Conservation (phyloP, 2,113 vertebrate species). For the Diphyllodes magnificus region DNA sequence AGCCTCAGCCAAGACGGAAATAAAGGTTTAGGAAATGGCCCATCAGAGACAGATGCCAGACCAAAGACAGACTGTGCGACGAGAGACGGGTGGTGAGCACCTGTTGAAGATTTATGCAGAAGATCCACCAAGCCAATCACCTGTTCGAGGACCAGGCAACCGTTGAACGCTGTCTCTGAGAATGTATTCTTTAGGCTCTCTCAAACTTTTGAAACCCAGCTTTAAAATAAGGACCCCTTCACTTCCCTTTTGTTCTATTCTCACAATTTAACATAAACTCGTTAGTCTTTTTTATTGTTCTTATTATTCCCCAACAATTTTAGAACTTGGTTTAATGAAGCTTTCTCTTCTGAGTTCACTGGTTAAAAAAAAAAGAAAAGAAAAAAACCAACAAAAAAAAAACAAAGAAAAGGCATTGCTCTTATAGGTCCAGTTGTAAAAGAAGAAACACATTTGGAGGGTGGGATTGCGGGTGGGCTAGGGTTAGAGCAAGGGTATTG, state of each 20-base stretch:
- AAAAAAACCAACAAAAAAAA: conserved; percentile 56
- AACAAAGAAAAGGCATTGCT: conserved; percentile 83
- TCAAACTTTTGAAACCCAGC: conserved; percentile 84
- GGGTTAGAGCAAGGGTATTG: conserved; percentile 77
- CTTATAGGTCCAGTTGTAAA: conserved; percentile 74
- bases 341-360: conserved; percentile 82
- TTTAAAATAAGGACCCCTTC: conserved; percentile 79
- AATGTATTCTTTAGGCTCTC: conserved; percentile 90
- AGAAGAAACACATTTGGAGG: conserved; percentile 63
- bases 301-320: conserved; percentile 73
- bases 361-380: conserved; percentile 68
- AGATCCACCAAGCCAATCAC: conserved; percentile 78
- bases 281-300: conserved; percentile 75
- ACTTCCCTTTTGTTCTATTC: conserved; percentile 87
- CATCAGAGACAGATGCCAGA: conserved; percentile 82
- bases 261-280: conserved; percentile 78
- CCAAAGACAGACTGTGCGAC: conserved; percentile 84
- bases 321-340: conserved; percentile 84
- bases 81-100: conserved; percentile 70
- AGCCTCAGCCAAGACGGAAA: conserved; percentile 87
- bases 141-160: conserved; percentile 83
- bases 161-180: conserved; percentile 85
- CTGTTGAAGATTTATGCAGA: conserved; percentile 75
- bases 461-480: conserved; percentile 73
- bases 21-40: conserved; percentile 80